Base-by-base conservation (phyloP, 2,888 invertebrate genomes). In the Marasmarcha lunaedactyla region DNA sequence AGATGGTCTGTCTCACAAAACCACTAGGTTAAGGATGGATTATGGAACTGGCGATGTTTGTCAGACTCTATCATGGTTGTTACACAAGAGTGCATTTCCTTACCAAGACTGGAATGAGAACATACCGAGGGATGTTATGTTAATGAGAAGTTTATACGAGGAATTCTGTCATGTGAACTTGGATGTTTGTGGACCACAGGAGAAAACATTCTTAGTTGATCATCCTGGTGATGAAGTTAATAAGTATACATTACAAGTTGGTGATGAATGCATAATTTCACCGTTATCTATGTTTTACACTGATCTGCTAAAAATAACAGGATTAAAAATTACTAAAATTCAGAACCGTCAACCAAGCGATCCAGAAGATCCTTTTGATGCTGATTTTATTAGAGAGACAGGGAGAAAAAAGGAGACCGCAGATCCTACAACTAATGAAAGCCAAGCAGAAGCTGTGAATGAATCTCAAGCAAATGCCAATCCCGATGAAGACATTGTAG, bases 41-140 rank as follows among this genome's bases (percentile, higher is more conserved):
- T 95, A 95, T 60, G 97, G 97, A 2, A 94, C 95, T 2, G 92
- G 92, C 9, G 97, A 98, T 73, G 91, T 97, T 0, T 94, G 95
- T 0, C 93, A 95, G 65, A 90, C 93, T 5, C 89, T 97, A 52
- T 90, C 91, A 39, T 94, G 95, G 91, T 84, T 97, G 48, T 83
- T 97, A 14, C 92, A 92, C 50, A 94, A 94, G 63, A 93, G 93
- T 55, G 92, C 94, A 2, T 96, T 97, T 63, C 96, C 96, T 0
- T 95, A 95, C 52, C 91, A 91, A 59, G 87, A 88, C 41, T 94
- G 94, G 74, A 88, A 88, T 55, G 90, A 92, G 51, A 85, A 84
- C 39, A 87, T 90, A 46, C 89, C 90, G 45, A 77, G 90, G 51
- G 96, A 96, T 71, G 91, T 92, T 0, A 84, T 90, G 51, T 74